phyloP scores from a whole-genome alignment of 1,140 invertebrate species.

The Trichomalopsis sarcophagae region DNA sequence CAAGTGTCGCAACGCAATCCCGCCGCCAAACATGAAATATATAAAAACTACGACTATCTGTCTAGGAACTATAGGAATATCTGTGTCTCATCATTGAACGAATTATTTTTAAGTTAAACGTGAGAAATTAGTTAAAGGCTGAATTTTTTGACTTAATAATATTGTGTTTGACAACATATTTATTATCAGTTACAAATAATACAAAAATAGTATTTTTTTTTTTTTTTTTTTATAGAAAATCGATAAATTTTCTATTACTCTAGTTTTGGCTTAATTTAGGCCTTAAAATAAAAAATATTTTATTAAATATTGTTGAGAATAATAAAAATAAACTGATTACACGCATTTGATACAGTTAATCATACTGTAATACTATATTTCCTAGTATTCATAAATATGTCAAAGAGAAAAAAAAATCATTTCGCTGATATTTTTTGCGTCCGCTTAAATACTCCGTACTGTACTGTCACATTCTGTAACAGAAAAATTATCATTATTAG shows the following conservation, averaged over 20 bases:
- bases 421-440: neutral
- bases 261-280: neutral
- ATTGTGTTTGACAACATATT: neutral
- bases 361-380: neutral
- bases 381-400: neutral
- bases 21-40: neutral
- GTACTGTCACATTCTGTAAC: conserved; percentile 48
- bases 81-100: too few relatives aligned
- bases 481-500: conserved; percentile 9
- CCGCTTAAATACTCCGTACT: conserved; percentile 34
- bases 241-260: neutral
- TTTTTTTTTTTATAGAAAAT: neutral
- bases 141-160: too few relatives aligned
- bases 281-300: neutral
- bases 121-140: too few relatives aligned
- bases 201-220: neutral
- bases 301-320: neutral
- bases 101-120: too few relatives aligned
- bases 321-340: neutral
- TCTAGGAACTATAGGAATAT: too few relatives aligned
- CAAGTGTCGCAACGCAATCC: too few relatives aligned
- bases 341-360: neutral
- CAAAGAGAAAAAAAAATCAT: neutral
- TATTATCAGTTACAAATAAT: neutral
- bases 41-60: too few relatives aligned